Evolutionary conservation across 30 jellyfish, hydroid and myxozoan species (phyloP).

Genomic region (Cassiopea xamachana): DNA sequence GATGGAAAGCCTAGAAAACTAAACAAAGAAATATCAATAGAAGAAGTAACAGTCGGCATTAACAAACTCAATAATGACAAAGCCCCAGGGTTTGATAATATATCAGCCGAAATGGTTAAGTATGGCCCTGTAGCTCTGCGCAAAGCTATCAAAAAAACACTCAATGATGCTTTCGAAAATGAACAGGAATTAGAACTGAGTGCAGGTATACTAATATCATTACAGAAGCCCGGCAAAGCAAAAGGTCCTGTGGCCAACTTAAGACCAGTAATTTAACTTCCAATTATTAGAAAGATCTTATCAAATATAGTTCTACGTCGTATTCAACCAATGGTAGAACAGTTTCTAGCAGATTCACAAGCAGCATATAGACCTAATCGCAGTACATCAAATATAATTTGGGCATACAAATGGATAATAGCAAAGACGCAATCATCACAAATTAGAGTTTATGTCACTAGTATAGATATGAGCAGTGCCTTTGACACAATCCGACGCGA

Average conservation of each 20-base stretch:
- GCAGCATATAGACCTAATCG: conserved; percentile 66
- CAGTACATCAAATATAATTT: background rate
- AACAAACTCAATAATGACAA: conserved; percentile 21
- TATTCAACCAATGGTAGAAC: too few relatives aligned
- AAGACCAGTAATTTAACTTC: too few relatives aligned
- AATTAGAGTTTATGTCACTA: too few relatives aligned
- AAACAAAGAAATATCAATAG: conserved; percentile 46
- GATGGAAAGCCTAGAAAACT: conserved; percentile 44
- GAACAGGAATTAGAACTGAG: background rate
- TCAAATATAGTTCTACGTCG: too few relatives aligned
- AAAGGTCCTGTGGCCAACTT: too few relatives aligned
- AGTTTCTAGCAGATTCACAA: conserved; percentile 19
- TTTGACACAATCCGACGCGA: too few relatives aligned
- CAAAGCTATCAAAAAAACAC: conserved; percentile 20
- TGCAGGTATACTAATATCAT: too few relatives aligned
- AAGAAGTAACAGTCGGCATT: conserved; percentile 46
- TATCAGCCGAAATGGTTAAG: conserved; percentile 47
- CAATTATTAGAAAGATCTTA: too few relatives aligned
- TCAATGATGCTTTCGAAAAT: conserved; percentile 48
- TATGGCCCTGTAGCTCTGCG: conserved; percentile 27
- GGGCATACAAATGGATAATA: conserved; percentile 68
- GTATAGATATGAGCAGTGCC: too few relatives aligned
- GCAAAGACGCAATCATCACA: conserved; percentile 1
- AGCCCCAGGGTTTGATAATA: background rate
- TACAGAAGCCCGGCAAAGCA: too few relatives aligned